A percentile compares a stretch with the other conserved stretches of the same genome.
Evolutionary conservation across 2,888 invertebrate species (phyloP).

Genomic region (Troilus luridus): DNA sequence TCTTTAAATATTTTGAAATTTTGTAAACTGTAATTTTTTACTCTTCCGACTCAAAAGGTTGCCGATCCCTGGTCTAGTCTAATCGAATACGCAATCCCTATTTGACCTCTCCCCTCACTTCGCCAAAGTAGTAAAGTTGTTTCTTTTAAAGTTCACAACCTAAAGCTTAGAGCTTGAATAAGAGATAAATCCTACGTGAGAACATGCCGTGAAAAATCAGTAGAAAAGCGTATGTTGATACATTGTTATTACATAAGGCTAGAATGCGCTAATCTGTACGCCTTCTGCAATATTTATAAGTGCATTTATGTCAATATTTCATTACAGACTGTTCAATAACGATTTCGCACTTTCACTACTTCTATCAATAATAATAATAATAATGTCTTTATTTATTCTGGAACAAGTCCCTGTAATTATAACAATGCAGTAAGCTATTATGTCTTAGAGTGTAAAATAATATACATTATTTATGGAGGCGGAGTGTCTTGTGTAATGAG

Average conservation of each 20-base stretch:
- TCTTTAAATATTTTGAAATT: no score
- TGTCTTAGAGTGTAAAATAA: no score
- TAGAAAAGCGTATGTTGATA: background rate
- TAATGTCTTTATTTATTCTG: no score
- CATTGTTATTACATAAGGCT: background rate
- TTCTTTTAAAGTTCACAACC: conserved; percentile 4
- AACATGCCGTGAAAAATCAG: background rate
- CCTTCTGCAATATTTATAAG: background rate
- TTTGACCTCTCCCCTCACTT: background rate
- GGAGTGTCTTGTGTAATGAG: no score
- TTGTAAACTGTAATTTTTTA: no score
- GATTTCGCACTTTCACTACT: no score
- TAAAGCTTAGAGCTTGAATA: background rate
- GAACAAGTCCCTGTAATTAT: no score
- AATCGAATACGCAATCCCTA: background rate
- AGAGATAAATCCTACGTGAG: background rate
- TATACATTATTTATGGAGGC: no score
- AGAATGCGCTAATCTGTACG: background rate
- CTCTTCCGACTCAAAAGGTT: no score
- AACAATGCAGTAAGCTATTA: no score
- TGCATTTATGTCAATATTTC: background rate
- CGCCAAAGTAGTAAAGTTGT: background rate
- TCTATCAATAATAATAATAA: no score
- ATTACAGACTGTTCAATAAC: background rate
- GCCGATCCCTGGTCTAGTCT: no score